Base-by-base conservation (phyloP, 2,797 vertebrate genomes). In the Enoplosus armatus region DNA sequence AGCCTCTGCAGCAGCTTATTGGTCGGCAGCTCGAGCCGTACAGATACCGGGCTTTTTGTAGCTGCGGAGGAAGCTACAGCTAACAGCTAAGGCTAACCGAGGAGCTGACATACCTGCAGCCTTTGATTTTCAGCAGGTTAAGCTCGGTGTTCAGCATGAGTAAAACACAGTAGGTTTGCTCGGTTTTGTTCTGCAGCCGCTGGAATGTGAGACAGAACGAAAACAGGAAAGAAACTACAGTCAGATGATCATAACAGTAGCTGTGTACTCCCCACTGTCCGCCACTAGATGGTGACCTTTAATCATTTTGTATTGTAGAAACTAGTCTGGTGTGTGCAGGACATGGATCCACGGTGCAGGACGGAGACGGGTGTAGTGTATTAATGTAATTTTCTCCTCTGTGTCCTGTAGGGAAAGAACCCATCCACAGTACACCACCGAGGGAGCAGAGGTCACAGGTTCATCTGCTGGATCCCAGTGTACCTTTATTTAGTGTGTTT, bases 71-170 rank as follows among this genome's bases (percentile, higher is more conserved):
- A 29, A 14, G 63, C 63, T 66, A 51, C 64, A 35, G 64, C 80
- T 77, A 74, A 20, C 47, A 12, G 54, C 48, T n/a, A 7, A 6
- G 2, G 72, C 67, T 62, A 71, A n/a, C 48, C 22, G 41, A 9
- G 16, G 6, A 37, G 51, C 65, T 6, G 22, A 63, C 79, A 0
- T 56, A 82, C 83, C 83, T 69, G 75, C 45, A 47, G 61, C 47
- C 61, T 1, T 3, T 2, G 15, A 2, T 20, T 16, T 0, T 2
- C 41, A n/a, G 27, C 62, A 8, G 35, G 59, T 7, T 22, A 7
- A 14, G 45, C 58, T 51, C 60, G 53, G 41, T 33, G 64, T 45
- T 6, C 12, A 8, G 22, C 62, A 47, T 63, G 10, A 8, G 41
- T 20, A 5, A 27, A 24, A 69, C 31, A 7, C 43, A 0, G 61